Conservation (phyloP, 2,797 vertebrate genomes). For the Sarcophilus harrisii region DNA sequence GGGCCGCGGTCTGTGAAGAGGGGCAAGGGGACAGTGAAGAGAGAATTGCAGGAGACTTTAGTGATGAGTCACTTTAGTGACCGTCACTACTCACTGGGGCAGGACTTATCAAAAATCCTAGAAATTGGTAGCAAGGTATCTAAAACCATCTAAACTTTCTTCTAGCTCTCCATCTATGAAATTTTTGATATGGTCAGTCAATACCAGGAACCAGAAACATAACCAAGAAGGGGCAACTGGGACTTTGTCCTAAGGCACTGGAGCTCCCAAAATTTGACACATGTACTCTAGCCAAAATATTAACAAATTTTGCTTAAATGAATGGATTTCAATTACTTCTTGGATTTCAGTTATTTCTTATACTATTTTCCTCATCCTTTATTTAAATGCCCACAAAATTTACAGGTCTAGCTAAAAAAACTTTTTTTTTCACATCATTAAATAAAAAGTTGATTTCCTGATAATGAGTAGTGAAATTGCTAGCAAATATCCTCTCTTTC, state of each 20-base stretch:
- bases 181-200: neutral
- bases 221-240: neutral
- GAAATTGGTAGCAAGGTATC: neutral
- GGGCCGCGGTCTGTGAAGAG: neutral
- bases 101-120: neutral
- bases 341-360: neutral
- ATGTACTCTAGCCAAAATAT: neutral
- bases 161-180: neutral
- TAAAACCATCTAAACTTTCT: neutral
- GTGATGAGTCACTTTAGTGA: no score
- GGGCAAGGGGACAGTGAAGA: neutral
- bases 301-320: neutral
- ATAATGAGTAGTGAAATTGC: neutral
- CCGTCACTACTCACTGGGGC: no score
- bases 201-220: neutral
- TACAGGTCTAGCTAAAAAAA: neutral
- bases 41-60: accelerated
- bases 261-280: neutral
- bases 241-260: neutral
- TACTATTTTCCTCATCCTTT: neutral
- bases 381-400: neutral
- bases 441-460: neutral
- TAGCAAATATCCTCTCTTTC: neutral
- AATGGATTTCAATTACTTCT: neutral
- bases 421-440: neutral